A percentile compares a stretch with the other conserved stretches of the same genome.
phyloP scores from a whole-genome alignment of 2,113 vertebrate genomes.

The Lutjanus erythropterus region DNA sequence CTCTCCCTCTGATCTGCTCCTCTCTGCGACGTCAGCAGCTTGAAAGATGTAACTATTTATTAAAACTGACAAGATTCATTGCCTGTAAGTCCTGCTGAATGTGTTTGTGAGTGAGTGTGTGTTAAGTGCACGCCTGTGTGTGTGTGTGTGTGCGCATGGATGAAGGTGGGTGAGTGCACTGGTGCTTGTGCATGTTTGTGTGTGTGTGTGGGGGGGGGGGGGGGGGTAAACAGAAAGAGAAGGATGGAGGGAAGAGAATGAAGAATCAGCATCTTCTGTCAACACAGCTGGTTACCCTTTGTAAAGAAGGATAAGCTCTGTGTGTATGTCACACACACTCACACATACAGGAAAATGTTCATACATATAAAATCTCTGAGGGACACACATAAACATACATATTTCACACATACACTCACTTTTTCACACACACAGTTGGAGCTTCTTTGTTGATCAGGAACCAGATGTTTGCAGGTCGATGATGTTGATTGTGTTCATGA shows the following conservation, averaged over 20 bases:
- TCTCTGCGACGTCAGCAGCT: slow-evolving; percentile 44
- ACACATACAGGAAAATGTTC: background rate
- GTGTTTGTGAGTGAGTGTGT: slow-evolving; percentile 12
- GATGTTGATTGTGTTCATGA: too few relatives aligned
- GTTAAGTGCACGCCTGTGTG: slow-evolving; percentile 12
- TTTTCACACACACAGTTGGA: slow-evolving; percentile 7
- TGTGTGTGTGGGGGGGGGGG: slow-evolving; percentile 23
- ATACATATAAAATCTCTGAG: background rate
- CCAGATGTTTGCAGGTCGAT: background rate
- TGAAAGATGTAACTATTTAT: slow-evolving; percentile 82
- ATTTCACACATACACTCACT: slow-evolving; percentile 17
- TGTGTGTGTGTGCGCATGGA: slow-evolving; percentile 28
- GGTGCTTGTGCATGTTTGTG: slow-evolving; percentile 22
- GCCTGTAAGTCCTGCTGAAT: slow-evolving; percentile 29
- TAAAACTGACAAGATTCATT: slow-evolving; percentile 82
- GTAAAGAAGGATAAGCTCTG: slow-evolving; percentile 39
- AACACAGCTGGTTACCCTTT: slow-evolving; percentile 78
- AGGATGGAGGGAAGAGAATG: slow-evolving; percentile 19
- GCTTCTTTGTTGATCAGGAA: background rate
- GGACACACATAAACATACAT: background rate
- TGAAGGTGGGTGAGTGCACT: background rate
- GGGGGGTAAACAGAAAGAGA: slow-evolving; percentile 15
- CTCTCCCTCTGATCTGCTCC: slow-evolving; percentile 15
- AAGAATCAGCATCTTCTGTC: slow-evolving; percentile 71
- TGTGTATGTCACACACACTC: slow-evolving; percentile 2